Base-by-base conservation (phyloP, 2,888 invertebrate genomes). In the Cordilura impudica region DNA sequence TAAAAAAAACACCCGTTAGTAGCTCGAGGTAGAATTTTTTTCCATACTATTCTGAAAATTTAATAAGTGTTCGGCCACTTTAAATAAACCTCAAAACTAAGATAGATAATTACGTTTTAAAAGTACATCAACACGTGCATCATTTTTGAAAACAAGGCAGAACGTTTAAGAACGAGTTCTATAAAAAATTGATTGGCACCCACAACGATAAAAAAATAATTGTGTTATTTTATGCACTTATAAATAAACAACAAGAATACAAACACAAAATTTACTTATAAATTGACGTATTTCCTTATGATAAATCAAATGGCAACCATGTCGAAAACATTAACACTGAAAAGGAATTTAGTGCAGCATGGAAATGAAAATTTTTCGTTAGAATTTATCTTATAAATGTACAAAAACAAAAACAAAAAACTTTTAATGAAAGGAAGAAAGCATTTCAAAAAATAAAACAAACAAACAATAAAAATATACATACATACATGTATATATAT, bases 221-320 rank as follows among this genome's bases (percentile, higher is more conserved):
- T 70, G 18, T 53, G 31, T 21, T 60, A 71, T 43, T 45, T 71
- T 63, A 6, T 12, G 12, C 35, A 39, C n/a, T 39, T 26, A 26
- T 26, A 26, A 26, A 26, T 26, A 56, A 51, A 51, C 43, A 43
- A 23, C 23, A 51, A 69, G 12, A 19, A 49, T 45, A 51, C 16
- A 65, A 31, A 26, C n/a, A 14, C 18, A 47, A 66, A 31, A 54
- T 61, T 56, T 54, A 23, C 19, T 49, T 56, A 16, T 60, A 29
- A 19, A 56, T 60, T 79, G 79, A 75, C 74, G 74, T 61, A 79
- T 61, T 79, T 79, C 45, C 74, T 67, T 60, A 5, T 65, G 73
- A 74, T 69, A 65, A 69, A 69, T 51, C 63, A 56, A 63, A 35
- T 26, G 31, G 35, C 54, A 75, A 47, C 8, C 10, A 23, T 35